phyloP scores from a whole-genome alignment of 1,140 invertebrate species.

The Drosophila varians region DNA sequence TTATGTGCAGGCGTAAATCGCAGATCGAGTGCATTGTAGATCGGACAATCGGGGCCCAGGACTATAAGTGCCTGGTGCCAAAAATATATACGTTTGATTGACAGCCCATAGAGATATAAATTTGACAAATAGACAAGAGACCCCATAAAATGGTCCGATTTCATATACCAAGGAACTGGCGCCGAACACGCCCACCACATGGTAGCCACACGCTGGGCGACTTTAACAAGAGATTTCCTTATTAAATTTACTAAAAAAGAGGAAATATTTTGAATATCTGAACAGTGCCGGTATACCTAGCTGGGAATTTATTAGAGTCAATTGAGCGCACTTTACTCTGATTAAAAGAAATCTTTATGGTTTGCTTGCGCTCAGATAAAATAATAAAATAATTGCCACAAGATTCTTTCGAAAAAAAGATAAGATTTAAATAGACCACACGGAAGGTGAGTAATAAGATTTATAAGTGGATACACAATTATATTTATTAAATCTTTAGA shows the following conservation, averaged over 20 bases:
- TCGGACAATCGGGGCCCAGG: slow-evolving; percentile 14
- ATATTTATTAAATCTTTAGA: background rate
- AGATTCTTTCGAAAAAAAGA: slow-evolving; percentile 22
- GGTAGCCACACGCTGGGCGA: slow-evolving; percentile 20
- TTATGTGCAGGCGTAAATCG: slow-evolving; percentile 34
- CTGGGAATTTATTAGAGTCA: slow-evolving; percentile 60
- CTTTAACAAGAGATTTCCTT: slow-evolving; percentile 75
- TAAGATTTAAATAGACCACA: slow-evolving; percentile 19
- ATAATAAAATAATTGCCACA: slow-evolving; percentile 17
- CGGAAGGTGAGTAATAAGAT: background rate
- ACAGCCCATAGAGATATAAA: slow-evolving; percentile 43
- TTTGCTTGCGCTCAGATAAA: slow-evolving; percentile 47
- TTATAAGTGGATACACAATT: background rate
- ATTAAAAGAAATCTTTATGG: slow-evolving; percentile 73
- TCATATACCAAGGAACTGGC: slow-evolving; percentile 8
- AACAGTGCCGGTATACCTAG: slow-evolving; percentile 24
- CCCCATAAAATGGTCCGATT: slow-evolving; percentile 19
- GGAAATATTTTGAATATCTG: slow-evolving; percentile 48
- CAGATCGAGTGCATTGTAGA: slow-evolving; percentile 54
- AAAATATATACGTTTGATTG: slow-evolving; percentile 37
- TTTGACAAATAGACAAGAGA: background rate
- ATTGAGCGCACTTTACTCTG: slow-evolving; percentile 72
- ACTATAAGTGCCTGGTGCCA: slow-evolving; percentile 15
- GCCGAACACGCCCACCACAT: slow-evolving; percentile 11
- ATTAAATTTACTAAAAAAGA: slow-evolving; percentile 67